Conservation (phyloP, 2,888 invertebrate species). For the Drosophila mimetica region DNA sequence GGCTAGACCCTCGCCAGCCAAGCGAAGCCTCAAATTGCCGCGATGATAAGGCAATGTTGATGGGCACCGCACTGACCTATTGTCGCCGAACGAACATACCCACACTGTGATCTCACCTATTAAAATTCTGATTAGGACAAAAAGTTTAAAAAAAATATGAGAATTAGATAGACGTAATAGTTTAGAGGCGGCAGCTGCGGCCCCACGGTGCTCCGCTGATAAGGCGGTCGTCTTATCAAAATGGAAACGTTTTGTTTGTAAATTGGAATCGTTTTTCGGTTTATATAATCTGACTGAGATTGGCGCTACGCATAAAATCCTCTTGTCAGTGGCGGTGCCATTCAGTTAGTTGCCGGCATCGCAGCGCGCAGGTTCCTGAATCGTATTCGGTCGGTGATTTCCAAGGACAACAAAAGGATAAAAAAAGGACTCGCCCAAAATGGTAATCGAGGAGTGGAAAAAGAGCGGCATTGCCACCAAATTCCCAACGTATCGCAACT, state of each 20-base stretch:
- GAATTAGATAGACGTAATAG: not conserved
- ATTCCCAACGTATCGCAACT: conserved; percentile 83
- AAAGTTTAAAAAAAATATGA: conserved; percentile 1
- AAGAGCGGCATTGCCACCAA: conserved; percentile 81
- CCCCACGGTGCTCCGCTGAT: conserved; percentile 15
- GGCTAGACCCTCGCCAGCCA: conserved; percentile 26
- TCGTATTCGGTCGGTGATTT: not conserved
- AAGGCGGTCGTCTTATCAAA: conserved; percentile 36
- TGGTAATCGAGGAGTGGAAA: conserved; percentile 81
- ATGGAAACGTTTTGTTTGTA: conserved; percentile 38
- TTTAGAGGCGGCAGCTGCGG: conserved; percentile 21
- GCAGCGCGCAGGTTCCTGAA: conserved; percentile 7
- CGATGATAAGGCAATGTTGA: conserved; percentile 1
- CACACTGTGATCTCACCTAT: conserved; percentile 12
- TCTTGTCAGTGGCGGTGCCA: not conserved
- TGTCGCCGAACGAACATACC: conserved; percentile 1
- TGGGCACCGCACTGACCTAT: conserved; percentile 15
- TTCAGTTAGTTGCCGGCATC: conserved; percentile 23
- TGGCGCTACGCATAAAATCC: conserved; percentile 25
- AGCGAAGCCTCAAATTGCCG: not conserved
- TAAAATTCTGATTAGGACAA: conserved; percentile 6
- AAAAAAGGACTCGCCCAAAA: conserved; percentile 42
- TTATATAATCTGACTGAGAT: conserved; percentile 40
- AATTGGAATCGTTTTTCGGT: conserved; percentile 19
- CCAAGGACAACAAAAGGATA: not conserved